Evolutionary conservation across 2,113 vertebrate species (phyloP), one percentile per base, ranked within the genome.

Genomic region (Dicerorhinus sumatrensis): DNA sequence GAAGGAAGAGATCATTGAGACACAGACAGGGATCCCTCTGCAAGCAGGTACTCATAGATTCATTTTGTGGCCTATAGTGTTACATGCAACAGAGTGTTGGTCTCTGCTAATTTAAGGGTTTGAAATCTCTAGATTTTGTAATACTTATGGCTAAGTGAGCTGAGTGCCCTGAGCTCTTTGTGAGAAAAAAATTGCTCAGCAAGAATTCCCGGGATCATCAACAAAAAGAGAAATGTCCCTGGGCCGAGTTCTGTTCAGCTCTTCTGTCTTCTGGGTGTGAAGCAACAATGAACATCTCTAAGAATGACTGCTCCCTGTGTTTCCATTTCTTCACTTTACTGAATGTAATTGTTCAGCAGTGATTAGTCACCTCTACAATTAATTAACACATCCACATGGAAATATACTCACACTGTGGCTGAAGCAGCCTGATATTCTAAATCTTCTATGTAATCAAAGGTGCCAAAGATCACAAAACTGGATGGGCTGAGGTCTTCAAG

Each of bases 81-180:
- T 63, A 13, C 89, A 36, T 83, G 18, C 20, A 90, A 36, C 8
- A 39, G 8, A 76, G 46, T 25, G 9, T 62, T 3, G 0, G 2
- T 29, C 36, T 89, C 54, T 33, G 27, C 51, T 92, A 56, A 89
- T n/a, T 86, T 81, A 86, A 88, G 56, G 18, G 20, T 62, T 75
- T 94, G 80, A 11, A 18, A 48, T 92, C 75, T 96, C 16, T 73
- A 77, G 65, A 94, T 56, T 95, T 84, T 75, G 56, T 67, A 89
- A 79, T 83, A 60, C 29, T 63, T 62, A 60, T 29, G 4, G 12
- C 8, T 94, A 89, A 84, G 39, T 86, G 39, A 89, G 31, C 6
- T 65, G 54, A 39, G 27, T 14, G 31, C 9, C 16, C 42, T 42
- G 81, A 81, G 27, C 31, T 91, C 67, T 90, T 89, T 48, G 14